phyloP scores from a whole-genome alignment of 2,113 vertebrate species.

The Puffinus mauretanicus region DNA sequence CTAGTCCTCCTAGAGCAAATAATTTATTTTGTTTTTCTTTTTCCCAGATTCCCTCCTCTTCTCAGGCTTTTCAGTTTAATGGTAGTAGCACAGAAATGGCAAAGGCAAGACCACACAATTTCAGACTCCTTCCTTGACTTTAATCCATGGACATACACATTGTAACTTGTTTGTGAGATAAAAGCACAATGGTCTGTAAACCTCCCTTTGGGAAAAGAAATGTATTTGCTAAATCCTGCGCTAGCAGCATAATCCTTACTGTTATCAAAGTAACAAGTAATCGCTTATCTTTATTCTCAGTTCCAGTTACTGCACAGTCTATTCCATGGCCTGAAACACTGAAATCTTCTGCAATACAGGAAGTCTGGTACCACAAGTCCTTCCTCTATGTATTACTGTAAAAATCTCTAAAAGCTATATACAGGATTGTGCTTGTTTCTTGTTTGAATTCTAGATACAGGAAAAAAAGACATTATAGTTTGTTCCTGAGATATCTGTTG shows the following conservation, averaged over 20 bases:
- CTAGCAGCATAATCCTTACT: not conserved
- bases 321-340: not conserved
- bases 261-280: not conserved
- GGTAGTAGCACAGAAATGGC: not conserved
- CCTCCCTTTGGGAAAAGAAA: not conserved
- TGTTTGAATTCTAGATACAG: not conserved
- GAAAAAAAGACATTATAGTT: not conserved
- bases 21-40: not conserved
- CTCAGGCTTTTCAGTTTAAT: not conserved
- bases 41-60: not conserved
- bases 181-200: not conserved
- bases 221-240: not conserved
- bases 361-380: slow-evolving; percentile 7
- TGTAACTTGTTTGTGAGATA: not conserved
- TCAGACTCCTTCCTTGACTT: not conserved
- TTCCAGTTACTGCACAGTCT: not conserved
- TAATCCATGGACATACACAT: not conserved
- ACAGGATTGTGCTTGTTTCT: not conserved
- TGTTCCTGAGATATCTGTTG: not conserved
- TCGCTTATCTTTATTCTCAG: not conserved
- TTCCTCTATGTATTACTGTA: not conserved
- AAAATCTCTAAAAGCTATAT: not conserved
- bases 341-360: not conserved
- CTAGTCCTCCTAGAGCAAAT: not conserved
- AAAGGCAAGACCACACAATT: not conserved